phyloP scores from a whole-genome alignment of 53 echinoderm and acorn worm genomes.

The Henricia sp. region DNA sequence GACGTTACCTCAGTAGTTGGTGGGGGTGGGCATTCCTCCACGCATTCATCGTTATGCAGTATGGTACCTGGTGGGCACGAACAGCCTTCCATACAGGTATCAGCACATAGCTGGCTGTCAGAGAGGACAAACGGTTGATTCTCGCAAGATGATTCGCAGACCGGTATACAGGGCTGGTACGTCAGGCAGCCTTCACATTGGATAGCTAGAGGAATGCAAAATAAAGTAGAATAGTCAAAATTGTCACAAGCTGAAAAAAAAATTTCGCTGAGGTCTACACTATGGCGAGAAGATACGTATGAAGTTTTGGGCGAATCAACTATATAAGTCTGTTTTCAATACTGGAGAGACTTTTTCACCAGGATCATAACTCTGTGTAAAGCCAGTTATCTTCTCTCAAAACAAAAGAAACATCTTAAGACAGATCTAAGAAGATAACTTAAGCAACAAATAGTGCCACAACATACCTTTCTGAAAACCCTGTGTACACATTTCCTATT shows the following conservation, averaged over 20 bases:
- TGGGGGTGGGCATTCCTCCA: slow-evolving; percentile 60
- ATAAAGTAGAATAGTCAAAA: background rate
- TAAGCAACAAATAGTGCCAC: no score
- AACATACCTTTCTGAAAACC: no score
- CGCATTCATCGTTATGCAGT: slow-evolving; percentile 77
- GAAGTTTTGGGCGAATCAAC: no score
- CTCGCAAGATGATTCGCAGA: slow-evolving; percentile 75
- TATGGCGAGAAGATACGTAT: no score
- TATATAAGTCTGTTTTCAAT: no score
- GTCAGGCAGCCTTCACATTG: slow-evolving; percentile 87
- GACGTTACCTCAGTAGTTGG: slow-evolving; percentile 23
- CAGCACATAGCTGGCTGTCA: slow-evolving; percentile 69
- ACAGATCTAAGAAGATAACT: no score
- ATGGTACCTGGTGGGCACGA: slow-evolving; percentile 75
- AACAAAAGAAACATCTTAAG: no score
- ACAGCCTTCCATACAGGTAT: slow-evolving; percentile 96
- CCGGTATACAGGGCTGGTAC: slow-evolving; percentile 85
- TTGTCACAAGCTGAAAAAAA: background rate
- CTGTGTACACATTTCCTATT: no score
- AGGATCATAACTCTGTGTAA: no score
- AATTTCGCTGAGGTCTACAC: no score
- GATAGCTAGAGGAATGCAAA: slow-evolving; percentile 79
- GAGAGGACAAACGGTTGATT: slow-evolving; percentile 54
- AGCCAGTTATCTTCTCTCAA: no score
- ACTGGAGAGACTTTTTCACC: no score